phyloP scores from a whole-genome alignment of 2,888 invertebrate species.

The Pyrocoelia pectoralis region DNA sequence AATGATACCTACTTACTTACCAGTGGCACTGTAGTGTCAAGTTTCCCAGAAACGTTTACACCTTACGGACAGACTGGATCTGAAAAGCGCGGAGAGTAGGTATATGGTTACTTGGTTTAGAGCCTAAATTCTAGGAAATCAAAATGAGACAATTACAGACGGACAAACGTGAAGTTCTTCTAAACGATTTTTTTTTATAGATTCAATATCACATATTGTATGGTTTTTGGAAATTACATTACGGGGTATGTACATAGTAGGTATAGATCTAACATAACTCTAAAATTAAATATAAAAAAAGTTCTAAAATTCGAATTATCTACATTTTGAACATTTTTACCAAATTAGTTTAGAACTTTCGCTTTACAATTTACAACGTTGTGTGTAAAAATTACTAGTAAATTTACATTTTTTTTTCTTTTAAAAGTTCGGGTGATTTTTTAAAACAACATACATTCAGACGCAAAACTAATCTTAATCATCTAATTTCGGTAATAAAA shows the following conservation, averaged over 20 bases:
- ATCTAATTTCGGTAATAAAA: slow-evolving; percentile 13
- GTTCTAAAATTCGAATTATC: slow-evolving; percentile 27
- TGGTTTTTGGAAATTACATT: slow-evolving; percentile 45
- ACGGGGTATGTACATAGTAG: slow-evolving; percentile 42
- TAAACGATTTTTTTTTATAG: slow-evolving; percentile 42
- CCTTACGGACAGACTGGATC: too few relatives aligned
- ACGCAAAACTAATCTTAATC: slow-evolving; percentile 12
- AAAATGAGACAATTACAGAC: too few relatives aligned
- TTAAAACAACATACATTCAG: slow-evolving; percentile 21
- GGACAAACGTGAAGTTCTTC: too few relatives aligned
- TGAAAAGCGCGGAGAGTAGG: too few relatives aligned
- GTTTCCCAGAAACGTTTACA: too few relatives aligned
- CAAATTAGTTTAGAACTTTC: slow-evolving; percentile 38
- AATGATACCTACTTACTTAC: too few relatives aligned
- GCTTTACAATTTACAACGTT: slow-evolving; percentile 37
- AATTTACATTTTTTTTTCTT: slow-evolving; percentile 27
- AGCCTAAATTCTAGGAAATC: too few relatives aligned
- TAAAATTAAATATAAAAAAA: slow-evolving; percentile 25
- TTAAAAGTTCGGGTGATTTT: slow-evolving; percentile 18
- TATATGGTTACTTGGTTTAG: too few relatives aligned
- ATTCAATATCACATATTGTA: slow-evolving; percentile 44
- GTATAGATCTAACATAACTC: slow-evolving; percentile 34
- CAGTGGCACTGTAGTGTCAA: too few relatives aligned
- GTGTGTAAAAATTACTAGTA: slow-evolving; percentile 36
- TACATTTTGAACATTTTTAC: slow-evolving; percentile 32